Conservation (phyloP, 2,113 vertebrate genomes). For the Cacatua alba region DNA sequence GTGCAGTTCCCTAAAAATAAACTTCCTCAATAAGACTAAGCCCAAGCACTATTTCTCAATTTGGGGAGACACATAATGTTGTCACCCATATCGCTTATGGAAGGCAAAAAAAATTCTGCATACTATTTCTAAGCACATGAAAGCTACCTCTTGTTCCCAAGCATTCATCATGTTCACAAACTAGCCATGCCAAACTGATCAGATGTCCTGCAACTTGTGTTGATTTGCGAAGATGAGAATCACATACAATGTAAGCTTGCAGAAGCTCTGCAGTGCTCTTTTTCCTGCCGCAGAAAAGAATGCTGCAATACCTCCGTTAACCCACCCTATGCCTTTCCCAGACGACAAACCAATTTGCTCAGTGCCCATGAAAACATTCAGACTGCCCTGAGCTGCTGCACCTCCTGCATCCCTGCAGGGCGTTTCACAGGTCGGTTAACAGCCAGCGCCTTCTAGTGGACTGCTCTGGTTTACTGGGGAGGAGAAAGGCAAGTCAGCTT, state of each 20-base stretch:
- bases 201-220: accelerated
- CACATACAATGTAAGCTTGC: background rate
- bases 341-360: background rate
- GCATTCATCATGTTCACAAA: accelerated
- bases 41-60: background rate
- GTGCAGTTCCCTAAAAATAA: background rate
- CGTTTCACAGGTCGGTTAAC: accelerated
- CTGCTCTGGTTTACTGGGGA: accelerated
- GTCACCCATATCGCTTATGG: background rate
- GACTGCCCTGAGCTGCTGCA: background rate
- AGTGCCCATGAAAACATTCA: background rate
- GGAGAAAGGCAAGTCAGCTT: background rate
- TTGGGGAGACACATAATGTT: background rate
- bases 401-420: accelerated
- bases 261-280: background rate
- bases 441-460: background rate
- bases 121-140: background rate
- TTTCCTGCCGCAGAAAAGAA: background rate
- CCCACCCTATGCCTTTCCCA: background rate
- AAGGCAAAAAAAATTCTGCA: background rate
- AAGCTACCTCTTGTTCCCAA: background rate
- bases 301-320: background rate
- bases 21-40: background rate
- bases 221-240: background rate
- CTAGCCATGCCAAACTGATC: background rate